Evolutionary conservation across 2,888 invertebrate genomes (phyloP).

Genomic region (Cheilosia impressa): DNA sequence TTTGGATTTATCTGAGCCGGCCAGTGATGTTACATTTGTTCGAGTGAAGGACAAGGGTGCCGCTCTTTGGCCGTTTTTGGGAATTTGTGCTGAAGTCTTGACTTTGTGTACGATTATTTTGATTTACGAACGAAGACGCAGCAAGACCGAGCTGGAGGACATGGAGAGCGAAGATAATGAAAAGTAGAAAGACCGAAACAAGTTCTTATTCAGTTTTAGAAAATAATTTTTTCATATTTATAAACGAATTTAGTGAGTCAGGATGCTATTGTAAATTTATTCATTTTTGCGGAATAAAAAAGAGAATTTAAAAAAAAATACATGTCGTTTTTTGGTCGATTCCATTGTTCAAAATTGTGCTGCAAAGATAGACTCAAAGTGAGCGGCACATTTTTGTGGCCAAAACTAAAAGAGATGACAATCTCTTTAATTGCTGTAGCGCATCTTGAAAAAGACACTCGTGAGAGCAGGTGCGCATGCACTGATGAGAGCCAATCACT

Average conservation of each 20-base stretch:
- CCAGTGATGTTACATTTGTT: conserved; percentile 85
- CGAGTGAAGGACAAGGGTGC: conserved; percentile 95
- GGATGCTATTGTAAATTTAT: neutral
- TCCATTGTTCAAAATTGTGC: too few relatives aligned
- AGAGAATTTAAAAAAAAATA: neutral
- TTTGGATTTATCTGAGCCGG: conserved; percentile 80
- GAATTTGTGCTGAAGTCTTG: conserved; percentile 97
- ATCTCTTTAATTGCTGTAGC: too few relatives aligned
- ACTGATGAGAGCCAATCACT: too few relatives aligned
- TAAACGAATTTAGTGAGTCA: neutral
- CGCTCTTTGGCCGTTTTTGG: conserved; percentile 98
- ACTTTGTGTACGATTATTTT: conserved; percentile 97
- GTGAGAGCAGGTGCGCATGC: too few relatives aligned
- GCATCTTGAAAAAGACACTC: too few relatives aligned
- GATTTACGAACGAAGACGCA: conserved; percentile 97
- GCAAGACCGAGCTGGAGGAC: conserved; percentile 96
- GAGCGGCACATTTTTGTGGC: too few relatives aligned
- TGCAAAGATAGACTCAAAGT: too few relatives aligned
- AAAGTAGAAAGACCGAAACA: conserved; percentile 85
- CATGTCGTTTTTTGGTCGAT: too few relatives aligned
- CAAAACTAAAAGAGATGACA: too few relatives aligned
- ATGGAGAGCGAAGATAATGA: conserved; percentile 96
- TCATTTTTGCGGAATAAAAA: neutral
- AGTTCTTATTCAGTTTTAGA: conserved; percentile 3
- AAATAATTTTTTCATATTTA: neutral